Conservation (phyloP, 2,888 invertebrate species). For the Himalopsyche kuldschensis region DNA sequence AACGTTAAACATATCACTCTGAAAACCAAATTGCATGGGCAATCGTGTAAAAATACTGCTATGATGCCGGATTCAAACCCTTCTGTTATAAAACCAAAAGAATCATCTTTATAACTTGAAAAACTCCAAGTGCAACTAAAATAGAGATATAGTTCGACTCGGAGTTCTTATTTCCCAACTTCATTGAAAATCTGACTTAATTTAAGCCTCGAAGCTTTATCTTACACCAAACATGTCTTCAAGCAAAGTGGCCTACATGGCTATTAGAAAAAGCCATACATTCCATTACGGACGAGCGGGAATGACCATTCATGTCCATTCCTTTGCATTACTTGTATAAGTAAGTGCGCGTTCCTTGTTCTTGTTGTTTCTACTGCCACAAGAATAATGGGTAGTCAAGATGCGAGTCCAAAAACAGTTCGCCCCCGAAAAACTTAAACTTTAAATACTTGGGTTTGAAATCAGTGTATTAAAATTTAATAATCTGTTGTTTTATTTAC, state of each 20-base stretch:
- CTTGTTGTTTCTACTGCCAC: not conserved
- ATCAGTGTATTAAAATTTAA: too few relatives aligned
- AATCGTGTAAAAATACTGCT: not conserved
- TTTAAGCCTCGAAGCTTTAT: constrained; percentile 4
- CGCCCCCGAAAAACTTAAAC: not conserved
- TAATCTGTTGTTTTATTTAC: too few relatives aligned
- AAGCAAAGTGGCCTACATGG: not conserved
- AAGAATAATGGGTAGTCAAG: not conserved
- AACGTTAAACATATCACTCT: too few relatives aligned
- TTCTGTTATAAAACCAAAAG: too few relatives aligned
- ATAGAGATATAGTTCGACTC: not conserved
- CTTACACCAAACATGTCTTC: not conserved
- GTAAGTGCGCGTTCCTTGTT: constrained; percentile 3
- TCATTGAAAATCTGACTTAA: constrained; percentile 11
- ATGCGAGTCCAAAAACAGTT: not conserved
- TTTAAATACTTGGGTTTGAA: too few relatives aligned
- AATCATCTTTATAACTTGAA: too few relatives aligned
- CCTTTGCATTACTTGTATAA: constrained; percentile 20
- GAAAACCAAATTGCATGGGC: not conserved
- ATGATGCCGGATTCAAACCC: too few relatives aligned
- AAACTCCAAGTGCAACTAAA: not conserved
- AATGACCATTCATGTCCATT: constrained; percentile 14
- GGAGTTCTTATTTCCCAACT: not conserved
- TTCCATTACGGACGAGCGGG: constrained; percentile 20
- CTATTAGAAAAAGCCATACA: constrained; percentile 16